These are phyloP conservation scores for Pimpla rufipes DNA, from an alignment of 2,888 invertebrate species.

Conservation along the genomic window DNA sequence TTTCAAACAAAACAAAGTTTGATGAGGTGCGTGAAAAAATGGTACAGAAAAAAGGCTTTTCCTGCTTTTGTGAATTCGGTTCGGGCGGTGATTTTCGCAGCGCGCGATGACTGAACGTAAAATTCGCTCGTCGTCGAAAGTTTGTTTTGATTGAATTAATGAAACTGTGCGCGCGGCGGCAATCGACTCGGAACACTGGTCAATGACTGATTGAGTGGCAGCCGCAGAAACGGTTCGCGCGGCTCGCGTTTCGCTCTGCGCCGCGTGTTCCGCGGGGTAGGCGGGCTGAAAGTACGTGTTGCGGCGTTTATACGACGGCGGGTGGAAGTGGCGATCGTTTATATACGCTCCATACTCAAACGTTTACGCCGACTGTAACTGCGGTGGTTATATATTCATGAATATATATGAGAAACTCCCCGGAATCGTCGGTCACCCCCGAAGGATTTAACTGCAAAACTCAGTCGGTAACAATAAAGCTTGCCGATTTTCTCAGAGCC, in stretches of 20 bases:
- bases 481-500: too few relatives aligned
- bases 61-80: background rate
- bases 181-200: conserved; percentile 54
- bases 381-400: background rate
- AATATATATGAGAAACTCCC: background rate
- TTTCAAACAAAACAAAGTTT: background rate
- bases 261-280: conserved; percentile 1
- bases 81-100: too few relatives aligned
- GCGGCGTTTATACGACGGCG: background rate
- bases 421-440: too few relatives aligned
- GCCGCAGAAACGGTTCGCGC: conserved; percentile 36
- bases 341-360: background rate
- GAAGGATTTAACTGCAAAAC: too few relatives aligned
- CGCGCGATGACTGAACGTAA: too few relatives aligned
- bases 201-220: conserved; percentile 61
- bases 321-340: conserved; percentile 21
- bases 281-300: conserved; percentile 1
- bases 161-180: background rate
- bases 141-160: conserved; percentile 24
- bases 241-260: conserved; percentile 12
- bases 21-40: background rate
- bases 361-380: conserved; percentile 1
- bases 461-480: too few relatives aligned
- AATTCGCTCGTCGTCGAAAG: background rate
- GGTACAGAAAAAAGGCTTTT: background rate